A percentile compares a stretch with the other conserved stretches of the same genome.
Conservation (phyloP, 2,113 vertebrate species). For the Gavialis gangeticus region DNA sequence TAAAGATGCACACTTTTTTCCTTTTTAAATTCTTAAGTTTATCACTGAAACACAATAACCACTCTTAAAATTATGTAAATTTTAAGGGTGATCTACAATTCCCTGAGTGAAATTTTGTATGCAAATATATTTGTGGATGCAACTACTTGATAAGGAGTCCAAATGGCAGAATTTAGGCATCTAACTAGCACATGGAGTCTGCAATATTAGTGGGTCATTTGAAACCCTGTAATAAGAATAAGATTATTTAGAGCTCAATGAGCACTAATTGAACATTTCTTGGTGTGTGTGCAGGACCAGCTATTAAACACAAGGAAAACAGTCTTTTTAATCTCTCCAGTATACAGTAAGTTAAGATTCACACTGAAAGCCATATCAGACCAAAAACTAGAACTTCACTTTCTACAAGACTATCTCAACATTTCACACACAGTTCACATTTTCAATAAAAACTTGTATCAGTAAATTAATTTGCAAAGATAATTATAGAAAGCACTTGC, state of each 20-base stretch:
- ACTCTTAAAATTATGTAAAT: accelerated
- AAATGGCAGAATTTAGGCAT: not conserved
- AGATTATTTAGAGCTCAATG: conserved; percentile 26
- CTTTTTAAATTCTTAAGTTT: not conserved
- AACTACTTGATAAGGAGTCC: conserved; percentile 5
- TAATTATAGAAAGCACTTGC: not conserved
- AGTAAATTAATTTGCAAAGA: not conserved
- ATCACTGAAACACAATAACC: not conserved
- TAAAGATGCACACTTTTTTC: not conserved
- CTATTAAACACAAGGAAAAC: conserved; percentile 15
- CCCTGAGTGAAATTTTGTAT: not conserved
- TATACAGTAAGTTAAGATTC: conserved; percentile 35
- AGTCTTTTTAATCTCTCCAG: conserved; percentile 50
- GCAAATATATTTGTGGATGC: conserved; percentile 9
- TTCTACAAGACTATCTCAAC: conserved; percentile 13
- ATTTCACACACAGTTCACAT: not conserved
- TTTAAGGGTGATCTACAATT: not conserved
- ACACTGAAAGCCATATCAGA: not conserved
- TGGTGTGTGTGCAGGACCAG: conserved; percentile 19
- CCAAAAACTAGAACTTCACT: conserved; percentile 22
- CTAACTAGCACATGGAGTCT: not conserved
- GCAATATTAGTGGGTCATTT: conserved; percentile 2
- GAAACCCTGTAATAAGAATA: conserved; percentile 13
- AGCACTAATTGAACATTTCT: not conserved
- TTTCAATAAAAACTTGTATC: not conserved